Evolutionary conservation across 2,113 vertebrate genomes (phyloP).

Genomic region (Formicarius rufipectus): DNA sequence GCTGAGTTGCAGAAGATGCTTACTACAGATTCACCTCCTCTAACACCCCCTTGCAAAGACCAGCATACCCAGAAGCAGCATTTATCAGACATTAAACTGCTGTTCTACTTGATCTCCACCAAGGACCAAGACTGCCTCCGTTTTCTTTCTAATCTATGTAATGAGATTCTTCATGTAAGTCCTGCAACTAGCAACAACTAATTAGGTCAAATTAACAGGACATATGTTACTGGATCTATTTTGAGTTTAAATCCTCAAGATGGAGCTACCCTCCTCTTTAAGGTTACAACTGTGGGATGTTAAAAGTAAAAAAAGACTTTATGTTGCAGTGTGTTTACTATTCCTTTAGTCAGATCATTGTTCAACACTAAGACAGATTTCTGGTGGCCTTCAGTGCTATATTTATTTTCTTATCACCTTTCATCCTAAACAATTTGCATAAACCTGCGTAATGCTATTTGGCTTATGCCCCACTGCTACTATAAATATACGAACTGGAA

Average conservation of each 20-base stretch:
- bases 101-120: neutral
- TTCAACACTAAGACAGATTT: neutral
- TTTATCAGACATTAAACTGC: neutral
- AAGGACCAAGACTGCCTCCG: neutral
- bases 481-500: constrained; percentile 63
- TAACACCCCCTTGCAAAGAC: neutral
- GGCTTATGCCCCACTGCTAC: constrained; percentile 28
- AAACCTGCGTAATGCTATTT: constrained; percentile 64
- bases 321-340: neutral
- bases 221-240: constrained; percentile 48
- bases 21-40: neutral
- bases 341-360: neutral
- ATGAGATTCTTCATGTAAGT: constrained; percentile 51
- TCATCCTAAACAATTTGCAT: constrained; percentile 54
- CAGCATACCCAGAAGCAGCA: neutral
- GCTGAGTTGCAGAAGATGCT: neutral
- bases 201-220: constrained; percentile 67
- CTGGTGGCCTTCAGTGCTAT: neutral
- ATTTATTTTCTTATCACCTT: constrained; percentile 25
- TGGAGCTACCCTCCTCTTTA: neutral
- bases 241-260: constrained; percentile 29
- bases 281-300: neutral
- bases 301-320: neutral
- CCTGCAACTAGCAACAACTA: constrained; percentile 29
- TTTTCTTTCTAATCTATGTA: constrained; percentile 34